Percentiles rank a stretch among this genome's conserved stretches.
These are phyloP conservation scores for Pseudococcus longispinus DNA, from an alignment of 2,888 invertebrate species.

Conservation along the genomic window DNA sequence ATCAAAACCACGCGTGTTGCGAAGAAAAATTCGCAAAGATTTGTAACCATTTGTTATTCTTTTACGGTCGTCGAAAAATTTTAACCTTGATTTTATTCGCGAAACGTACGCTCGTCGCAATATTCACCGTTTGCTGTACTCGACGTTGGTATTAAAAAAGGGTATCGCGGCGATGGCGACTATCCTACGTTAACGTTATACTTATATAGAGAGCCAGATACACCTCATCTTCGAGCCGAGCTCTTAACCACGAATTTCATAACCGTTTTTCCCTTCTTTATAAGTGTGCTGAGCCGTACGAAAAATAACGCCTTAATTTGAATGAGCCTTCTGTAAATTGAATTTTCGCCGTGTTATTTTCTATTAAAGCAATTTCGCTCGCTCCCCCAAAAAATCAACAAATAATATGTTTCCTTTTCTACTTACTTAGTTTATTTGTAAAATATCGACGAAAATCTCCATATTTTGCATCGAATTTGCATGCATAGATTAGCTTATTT, in stretches of 20 bases:
- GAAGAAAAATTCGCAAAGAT: background rate
- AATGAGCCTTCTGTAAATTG: conserved; percentile 26
- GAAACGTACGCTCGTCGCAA: background rate
- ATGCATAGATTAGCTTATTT: conserved; percentile 27
- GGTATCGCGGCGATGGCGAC: background rate
- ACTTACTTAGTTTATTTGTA: conserved; percentile 20
- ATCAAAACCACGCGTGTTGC: background rate
- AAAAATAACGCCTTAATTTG: conserved; percentile 44
- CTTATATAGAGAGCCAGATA: background rate
- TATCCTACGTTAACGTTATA: background rate
- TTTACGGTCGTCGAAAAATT: background rate
- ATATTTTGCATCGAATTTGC: conserved; percentile 38
- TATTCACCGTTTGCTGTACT: background rate
- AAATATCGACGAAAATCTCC: conserved; percentile 8
- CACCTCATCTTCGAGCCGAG: background rate
- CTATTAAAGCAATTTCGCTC: background rate
- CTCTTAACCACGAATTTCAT: conserved; percentile 28
- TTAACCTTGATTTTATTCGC: conserved; percentile 5
- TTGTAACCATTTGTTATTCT: conserved; percentile 26
- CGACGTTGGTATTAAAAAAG: background rate
- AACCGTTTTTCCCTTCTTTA: background rate
- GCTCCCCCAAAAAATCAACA: conserved; percentile 12
- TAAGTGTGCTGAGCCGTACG: background rate
- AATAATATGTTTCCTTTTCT: conserved; percentile 25
- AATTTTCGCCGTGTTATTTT: conserved; percentile 41